Evolutionary conservation across 2,113 vertebrate genomes (phyloP).

Genomic region (Malurus elegans): DNA sequence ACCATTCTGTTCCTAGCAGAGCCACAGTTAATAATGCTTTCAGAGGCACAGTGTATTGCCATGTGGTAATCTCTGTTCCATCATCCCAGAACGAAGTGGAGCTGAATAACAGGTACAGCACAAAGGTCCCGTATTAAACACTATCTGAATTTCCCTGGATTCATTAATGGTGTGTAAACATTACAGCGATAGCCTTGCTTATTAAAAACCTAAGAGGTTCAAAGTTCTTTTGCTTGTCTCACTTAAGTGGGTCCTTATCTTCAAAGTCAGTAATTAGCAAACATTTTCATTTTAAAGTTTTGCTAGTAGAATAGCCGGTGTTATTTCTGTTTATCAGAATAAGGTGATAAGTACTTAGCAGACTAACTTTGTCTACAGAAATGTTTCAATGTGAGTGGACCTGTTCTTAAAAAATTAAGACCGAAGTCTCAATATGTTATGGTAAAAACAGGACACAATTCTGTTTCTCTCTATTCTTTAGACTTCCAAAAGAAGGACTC

Average conservation of each 20-base stretch:
- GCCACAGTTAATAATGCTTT: background rate
- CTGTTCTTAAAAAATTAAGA: background rate
- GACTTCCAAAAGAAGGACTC: background rate
- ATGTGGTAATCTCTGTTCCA: background rate
- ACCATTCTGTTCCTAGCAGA: background rate
- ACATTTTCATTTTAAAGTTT: background rate
- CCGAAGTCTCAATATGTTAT: background rate
- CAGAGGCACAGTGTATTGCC: background rate
- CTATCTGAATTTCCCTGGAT: background rate
- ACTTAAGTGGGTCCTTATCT: slow-evolving; percentile 26
- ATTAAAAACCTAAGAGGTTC: slow-evolving; percentile 23
- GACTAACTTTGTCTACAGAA: background rate
- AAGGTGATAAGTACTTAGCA: background rate
- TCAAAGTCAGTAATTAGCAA: slow-evolving; percentile 7
- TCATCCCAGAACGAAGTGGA: background rate
- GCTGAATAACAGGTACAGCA: background rate
- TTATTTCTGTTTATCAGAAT: background rate
- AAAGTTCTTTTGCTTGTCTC: slow-evolving; percentile 14
- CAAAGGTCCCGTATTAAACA: background rate
- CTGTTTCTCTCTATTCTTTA: background rate
- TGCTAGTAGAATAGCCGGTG: background rate
- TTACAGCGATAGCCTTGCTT: background rate
- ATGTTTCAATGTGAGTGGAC: background rate
- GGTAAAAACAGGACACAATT: background rate
- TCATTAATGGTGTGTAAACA: background rate